Base-by-base conservation (phyloP, 1,140 invertebrate species). In the Ostrea denselamellosa region DNA sequence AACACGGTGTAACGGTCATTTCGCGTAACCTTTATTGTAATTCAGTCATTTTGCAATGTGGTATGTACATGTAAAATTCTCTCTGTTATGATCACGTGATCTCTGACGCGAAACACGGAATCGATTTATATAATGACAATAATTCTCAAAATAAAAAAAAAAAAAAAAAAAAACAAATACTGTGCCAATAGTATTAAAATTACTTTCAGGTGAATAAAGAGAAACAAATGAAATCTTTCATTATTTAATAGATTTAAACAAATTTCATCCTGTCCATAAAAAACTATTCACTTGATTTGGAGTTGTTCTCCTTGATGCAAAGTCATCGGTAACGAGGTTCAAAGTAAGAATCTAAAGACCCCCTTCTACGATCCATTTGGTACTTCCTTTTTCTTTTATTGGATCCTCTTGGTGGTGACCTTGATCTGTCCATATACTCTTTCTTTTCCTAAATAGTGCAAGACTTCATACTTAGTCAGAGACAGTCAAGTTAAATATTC, bases 341-440 rank as follows among this genome's bases (percentile, higher is more conserved):
- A 17, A 28, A 77, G 12, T 28, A 77, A 7, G 68, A 77, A 7
- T 77, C 68, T 0, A 77, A 9, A 28, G 68, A 77, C 28, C 68
- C 68, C 8, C 68, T 25, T 28, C 12, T 9, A 0, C 28, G 25
- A n/a, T 17, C 58, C 22, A 77, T 25, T 14, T 22, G 22, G 68
- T 77, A 77, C 28, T 25, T 77, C 12, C 68, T 25, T 14, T 77
- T 77, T 34, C 68, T 77, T 77, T 34, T 28, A 77, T 25, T 17
- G 14, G 25, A 14, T 28, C 10, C 68, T 34, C 68, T 77, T 14
- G 68, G 28, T 22, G 68, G 12, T 25, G 28, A 10, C 25, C 68
- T 77, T 22, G 68, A 77, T 77, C 68, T 77, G 25, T 77, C 68
- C 14, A 77, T 77, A 25, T 77, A 77, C 25, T 77, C 68, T 77